These are phyloP conservation scores for Coendou prehensilis DNA, from an alignment of 2,797 vertebrate species.

Conservation along the genomic window DNA sequence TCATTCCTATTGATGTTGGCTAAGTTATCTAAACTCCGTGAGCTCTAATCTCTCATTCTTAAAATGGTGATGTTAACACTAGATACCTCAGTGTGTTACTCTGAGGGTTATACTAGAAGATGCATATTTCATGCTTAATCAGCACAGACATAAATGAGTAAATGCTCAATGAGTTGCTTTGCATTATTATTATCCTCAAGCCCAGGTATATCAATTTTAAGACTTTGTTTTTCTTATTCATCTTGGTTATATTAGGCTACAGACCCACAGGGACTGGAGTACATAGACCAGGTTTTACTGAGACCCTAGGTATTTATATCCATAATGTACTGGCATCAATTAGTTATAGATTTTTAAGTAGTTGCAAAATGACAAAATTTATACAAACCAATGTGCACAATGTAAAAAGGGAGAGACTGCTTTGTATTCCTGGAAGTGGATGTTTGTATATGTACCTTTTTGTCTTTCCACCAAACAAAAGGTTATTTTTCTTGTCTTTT, in stretches of 20 bases:
- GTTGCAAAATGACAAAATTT: background rate
- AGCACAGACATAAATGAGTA: background rate
- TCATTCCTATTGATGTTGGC: background rate
- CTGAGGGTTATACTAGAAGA: background rate
- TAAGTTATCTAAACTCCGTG: background rate
- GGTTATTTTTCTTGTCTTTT: background rate
- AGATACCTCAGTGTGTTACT: background rate
- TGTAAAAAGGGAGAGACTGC: background rate
- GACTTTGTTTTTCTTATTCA: background rate
- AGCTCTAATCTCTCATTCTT: background rate
- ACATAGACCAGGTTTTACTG: background rate
- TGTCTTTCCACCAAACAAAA: background rate
- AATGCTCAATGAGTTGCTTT: background rate
- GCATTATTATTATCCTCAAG: background rate
- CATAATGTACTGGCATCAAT: background rate
- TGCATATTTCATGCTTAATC: background rate
- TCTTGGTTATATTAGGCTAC: background rate
- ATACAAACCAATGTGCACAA: background rate
- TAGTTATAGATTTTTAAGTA: slow-evolving; percentile 52
- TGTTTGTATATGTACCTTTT: background rate
- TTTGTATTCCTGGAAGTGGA: background rate
- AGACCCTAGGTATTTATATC: background rate
- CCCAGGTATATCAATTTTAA: background rate
- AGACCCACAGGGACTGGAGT: background rate
- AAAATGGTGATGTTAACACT: background rate